Evolutionary conservation across 2,888 invertebrate species (phyloP), one percentile per base, ranked within the genome.

Genomic region (Dolichopus griseipennis): DNA sequence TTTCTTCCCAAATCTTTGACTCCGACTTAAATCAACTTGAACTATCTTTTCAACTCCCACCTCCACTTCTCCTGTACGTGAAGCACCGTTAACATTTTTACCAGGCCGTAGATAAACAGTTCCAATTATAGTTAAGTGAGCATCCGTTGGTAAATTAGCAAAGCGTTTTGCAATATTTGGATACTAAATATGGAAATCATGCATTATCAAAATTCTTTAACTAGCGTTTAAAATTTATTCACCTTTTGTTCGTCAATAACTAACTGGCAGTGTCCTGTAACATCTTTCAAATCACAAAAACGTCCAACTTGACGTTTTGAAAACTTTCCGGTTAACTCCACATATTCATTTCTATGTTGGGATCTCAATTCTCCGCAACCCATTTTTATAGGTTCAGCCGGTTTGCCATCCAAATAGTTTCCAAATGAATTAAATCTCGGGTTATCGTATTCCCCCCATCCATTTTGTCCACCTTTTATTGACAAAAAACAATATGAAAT

Each of bases 211-310:
- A 65, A 65, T 27, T 65, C 27, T n/a, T 37, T 62, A 22, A 65
- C 27, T 4, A 65, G 61, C 15, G 9, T 52, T n/a, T 2, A 64
- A 67, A 66, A 64, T 69, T 69, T 68, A 62, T 41, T 34, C 70
- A 76, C 77, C 70, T 76, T 77, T 68, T 80, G 80, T 67, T 80
- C 79, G 33, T 76, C 73, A 21, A 81, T 77, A 9, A 86, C 79
- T 64, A 88, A 77, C 76, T 90, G 90, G 15, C 85, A 85, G 4
- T 81, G 77, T 4, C 89, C 90, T 74, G 85, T 83, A 9, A 84
- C 80, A 79, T 90, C 90, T 67, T 87, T 79, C 1, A 90, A 75
- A 43, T 87, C 83, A 0, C 88, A 77, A 76, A 90, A 89, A 34
- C 83, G 81, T 3, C 84, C 82, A 61, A 85, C 78, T 9, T 88